Conservation (phyloP, 2,797 vertebrate genomes). For the Mormyrus hasselquistii region DNA sequence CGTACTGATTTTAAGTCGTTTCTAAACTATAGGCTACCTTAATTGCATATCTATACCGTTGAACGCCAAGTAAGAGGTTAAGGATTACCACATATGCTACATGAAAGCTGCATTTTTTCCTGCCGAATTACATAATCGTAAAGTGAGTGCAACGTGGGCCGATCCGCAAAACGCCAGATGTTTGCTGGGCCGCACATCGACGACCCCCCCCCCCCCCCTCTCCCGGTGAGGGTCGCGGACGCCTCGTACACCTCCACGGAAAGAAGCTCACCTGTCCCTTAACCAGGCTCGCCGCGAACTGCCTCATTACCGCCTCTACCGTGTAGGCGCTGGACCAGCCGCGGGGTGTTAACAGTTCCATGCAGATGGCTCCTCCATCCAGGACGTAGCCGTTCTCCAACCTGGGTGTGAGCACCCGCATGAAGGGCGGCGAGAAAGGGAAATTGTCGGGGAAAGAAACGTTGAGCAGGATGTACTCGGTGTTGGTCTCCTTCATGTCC, state of each 20-base stretch:
- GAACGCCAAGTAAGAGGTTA: not conserved
- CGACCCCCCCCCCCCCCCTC: not conserved
- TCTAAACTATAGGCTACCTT: not conserved
- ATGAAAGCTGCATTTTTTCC: not conserved
- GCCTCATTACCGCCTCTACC: conserved; percentile 98
- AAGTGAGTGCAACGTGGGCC: not conserved
- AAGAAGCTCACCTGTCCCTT: conserved; percentile 92
- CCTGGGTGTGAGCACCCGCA: conserved; percentile 94
- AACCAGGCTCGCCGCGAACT: conserved; percentile 96
- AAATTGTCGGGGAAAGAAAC: conserved; percentile 99
- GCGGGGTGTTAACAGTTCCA: conserved; percentile 97
- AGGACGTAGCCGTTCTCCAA: conserved; percentile 98
- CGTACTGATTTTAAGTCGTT: not conserved
- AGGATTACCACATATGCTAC: not conserved
- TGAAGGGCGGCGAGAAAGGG: conserved; percentile 98
- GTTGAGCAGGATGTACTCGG: conserved; percentile 95
- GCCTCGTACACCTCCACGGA: not conserved
- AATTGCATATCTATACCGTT: not conserved
- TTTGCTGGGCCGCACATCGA: not conserved
- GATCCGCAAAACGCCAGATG: not conserved
- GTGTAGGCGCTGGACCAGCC: conserved; percentile 99
- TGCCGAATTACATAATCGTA: not conserved
- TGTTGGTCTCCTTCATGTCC: conserved; percentile 99
- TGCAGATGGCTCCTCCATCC: conserved; percentile 98
- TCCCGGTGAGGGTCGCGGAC: not conserved